Base-by-base conservation (phyloP, 2,113 vertebrate genomes). In the Porphyrio hochstetteri region DNA sequence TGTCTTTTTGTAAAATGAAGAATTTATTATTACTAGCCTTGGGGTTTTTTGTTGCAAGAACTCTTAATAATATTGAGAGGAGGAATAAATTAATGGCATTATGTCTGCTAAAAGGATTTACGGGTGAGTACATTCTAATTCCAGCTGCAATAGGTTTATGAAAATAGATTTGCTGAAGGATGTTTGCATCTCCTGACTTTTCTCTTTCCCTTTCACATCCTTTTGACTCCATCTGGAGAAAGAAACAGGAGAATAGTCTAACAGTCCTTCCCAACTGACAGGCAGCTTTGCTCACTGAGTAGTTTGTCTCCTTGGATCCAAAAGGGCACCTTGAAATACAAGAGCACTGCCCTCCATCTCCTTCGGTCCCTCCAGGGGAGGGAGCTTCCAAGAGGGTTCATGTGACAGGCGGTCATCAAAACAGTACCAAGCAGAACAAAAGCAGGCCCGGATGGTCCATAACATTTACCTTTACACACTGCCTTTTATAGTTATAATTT, bases 1-100 rank as follows among this genome's bases (percentile, higher is more conserved):
- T 38, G 23, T 70, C 28, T 31, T 53, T 80, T 82, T 89, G 86
- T 59, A 11, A 71, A 85, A 76, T 53, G 0, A 88, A 93, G 53
- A 85, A 88, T 52, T 90, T 88, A 59, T 74, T 82, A 67, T 85
- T 87, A 80, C 56, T 83, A 71, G 82, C 64, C 44, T 56, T 74
- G 16, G 16, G 35, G 21, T 88, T 95, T 88, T 94, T 77, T 96
- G 69, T 70, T 67, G 8, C 42, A 93, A 70, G 55, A 88, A 48
- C 24, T 67, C 77, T 71, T 57, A 96, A 69, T 82, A 92, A 80
- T 77, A 93, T 35, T 46, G 56, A 85, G 42, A 92, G 48, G 18
- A 92, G 8, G 55, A 96, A 93, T 70, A 88, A 93, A 95, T 78
- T 83, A 88, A 67, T 29, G 33, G 60, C 52, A 74, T 21, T 53